A percentile compares a stretch with the other conserved stretches of the same genome.
These are phyloP conservation scores for Myripristis jacobus DNA, from an alignment of 2,797 vertebrate genomes.

Conservation along the genomic window DNA sequence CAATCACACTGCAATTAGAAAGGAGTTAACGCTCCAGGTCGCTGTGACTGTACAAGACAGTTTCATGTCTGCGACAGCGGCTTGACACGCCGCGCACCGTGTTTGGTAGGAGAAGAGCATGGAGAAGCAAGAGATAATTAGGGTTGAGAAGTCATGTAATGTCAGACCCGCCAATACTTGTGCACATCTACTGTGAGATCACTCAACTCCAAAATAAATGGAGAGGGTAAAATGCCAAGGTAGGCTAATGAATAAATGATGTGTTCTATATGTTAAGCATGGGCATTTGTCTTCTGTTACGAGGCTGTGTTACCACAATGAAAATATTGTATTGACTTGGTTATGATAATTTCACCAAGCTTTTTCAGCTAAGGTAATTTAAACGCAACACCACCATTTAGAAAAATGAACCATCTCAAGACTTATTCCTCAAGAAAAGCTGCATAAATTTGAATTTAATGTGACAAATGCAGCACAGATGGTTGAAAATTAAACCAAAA, in stretches of 20 bases:
- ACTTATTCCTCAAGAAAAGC: background rate
- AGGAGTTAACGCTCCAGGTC: conserved; percentile 27
- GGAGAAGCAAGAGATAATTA: conserved; percentile 41
- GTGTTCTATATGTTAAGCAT: no score
- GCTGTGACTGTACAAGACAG: conserved; percentile 26
- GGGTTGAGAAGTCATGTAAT: conserved; percentile 17
- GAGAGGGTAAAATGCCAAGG: background rate
- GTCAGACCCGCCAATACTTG: conserved; percentile 17
- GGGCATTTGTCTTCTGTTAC: no score
- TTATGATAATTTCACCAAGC: no score
- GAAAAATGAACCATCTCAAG: background rate
- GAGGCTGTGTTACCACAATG: no score
- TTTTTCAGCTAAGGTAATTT: no score
- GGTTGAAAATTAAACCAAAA: background rate
- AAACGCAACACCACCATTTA: background rate
- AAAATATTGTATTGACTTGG: no score
- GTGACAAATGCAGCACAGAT: conserved; percentile 10
- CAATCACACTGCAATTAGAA: conserved; percentile 51
- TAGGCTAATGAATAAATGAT: no score
- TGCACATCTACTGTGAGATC: conserved; percentile 5
- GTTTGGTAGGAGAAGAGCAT: conserved; percentile 20
- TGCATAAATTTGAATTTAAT: background rate
- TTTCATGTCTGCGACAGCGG: conserved; percentile 20
- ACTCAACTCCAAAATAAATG: conserved; percentile 20
- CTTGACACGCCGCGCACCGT: background rate